phyloP scores from a whole-genome alignment of 2,888 invertebrate genomes.

The Chironomus tentans region DNA sequence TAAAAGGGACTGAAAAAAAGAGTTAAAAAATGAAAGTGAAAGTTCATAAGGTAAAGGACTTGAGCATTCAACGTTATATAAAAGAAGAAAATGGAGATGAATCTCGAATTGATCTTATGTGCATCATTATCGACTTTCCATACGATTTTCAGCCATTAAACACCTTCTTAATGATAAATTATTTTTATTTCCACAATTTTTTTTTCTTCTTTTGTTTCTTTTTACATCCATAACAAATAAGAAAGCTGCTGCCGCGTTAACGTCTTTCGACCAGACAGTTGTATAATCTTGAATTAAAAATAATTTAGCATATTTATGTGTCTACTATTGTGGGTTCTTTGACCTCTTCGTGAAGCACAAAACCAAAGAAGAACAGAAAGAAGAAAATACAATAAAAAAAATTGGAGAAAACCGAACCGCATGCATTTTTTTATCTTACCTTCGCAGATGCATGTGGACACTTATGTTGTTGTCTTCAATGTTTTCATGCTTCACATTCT shows the following conservation, averaged over 20 bases:
- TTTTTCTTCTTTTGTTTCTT: background rate
- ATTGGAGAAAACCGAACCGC: slow-evolving; percentile 2
- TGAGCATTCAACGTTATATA: background rate
- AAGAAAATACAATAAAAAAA: background rate
- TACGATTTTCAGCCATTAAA: background rate
- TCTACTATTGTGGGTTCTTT: slow-evolving; percentile 8
- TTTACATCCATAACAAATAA: background rate
- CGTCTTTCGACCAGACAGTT: slow-evolving; percentile 16
- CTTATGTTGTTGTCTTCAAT: background rate
- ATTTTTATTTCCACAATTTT: background rate
- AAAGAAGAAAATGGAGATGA: background rate
- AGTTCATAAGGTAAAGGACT: background rate
- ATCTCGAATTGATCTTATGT: background rate
- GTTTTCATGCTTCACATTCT: too few species aligned
- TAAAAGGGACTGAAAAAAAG: background rate
- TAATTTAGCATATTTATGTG: slow-evolving; percentile 25
- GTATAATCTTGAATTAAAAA: slow-evolving; percentile 25
- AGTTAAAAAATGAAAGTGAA: background rate
- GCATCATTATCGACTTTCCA: background rate
- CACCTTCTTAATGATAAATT: background rate
- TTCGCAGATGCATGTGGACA: background rate
- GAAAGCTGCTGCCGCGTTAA: background rate
- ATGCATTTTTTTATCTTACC: background rate
- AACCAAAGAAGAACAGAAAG: background rate
- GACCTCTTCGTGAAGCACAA: background rate